Evolutionary conservation across 2,113 vertebrate species (phyloP), one percentile per base, ranked within the genome.

Genomic region (Pseudopipra pipra): DNA sequence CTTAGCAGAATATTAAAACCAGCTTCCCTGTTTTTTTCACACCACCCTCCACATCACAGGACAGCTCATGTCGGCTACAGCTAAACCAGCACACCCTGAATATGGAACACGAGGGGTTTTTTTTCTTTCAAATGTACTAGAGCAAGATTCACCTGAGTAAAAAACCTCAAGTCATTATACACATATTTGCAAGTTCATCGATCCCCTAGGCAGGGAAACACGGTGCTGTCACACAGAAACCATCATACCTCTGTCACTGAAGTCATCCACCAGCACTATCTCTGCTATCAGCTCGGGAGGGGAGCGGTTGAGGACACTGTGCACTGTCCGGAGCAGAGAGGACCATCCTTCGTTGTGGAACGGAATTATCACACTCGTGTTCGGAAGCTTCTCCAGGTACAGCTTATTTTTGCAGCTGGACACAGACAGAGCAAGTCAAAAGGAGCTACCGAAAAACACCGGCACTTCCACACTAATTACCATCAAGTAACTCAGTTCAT

Each of bases 311-410:
- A 99, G 98, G 89, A 99, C 98, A 16, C 99, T 99, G 98, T 99
- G 99, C 79, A 99, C 97, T 0, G 99, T 99, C 66, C 99, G 98
- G 84, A 99, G 99, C 47, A 99, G 98, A 0, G 99, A 99, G 23
- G 99, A 99, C 99, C 99, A 99, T 67, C 99, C 99, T 66, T 99
- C 99, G 2, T 99, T 99, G 97, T 99, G 99, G 98, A 99, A 99
- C 5, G 99, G 99, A 62, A 99, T 99, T 72, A 99, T 98, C 96
- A 99, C 98, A 9, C 99, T 99, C 74, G 99, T 98, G 87, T 99
- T 99, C 14, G 99, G 98, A 35, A 99, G 98, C 54, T 98, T 98
- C 79, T 99, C 98, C 81, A 99, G 98, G 89, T 99, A 99, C 74
- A 98, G 97, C 96, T 99, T 99, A 95, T 97, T 98, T 90, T 98